Conservation (phyloP, 1,140 invertebrate genomes). For the Ceratina australensis region DNA sequence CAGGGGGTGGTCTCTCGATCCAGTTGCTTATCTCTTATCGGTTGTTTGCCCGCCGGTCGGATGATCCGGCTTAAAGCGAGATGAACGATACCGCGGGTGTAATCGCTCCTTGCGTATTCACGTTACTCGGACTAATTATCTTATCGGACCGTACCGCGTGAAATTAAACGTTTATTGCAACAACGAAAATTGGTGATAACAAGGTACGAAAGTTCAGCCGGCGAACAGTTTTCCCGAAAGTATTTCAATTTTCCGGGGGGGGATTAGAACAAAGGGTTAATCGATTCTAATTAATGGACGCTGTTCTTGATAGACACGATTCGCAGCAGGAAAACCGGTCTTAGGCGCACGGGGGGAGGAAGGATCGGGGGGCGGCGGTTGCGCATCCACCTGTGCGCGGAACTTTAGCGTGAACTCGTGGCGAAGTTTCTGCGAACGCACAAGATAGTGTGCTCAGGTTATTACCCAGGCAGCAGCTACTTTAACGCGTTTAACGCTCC, state of each 20-base stretch:
- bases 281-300: neutral
- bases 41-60: too few species aligned
- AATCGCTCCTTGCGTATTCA: too few species aligned
- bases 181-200: too few species aligned
- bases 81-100: too few species aligned
- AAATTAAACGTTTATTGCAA: too few species aligned
- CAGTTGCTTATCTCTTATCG: too few species aligned
- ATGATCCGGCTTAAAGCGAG: too few species aligned
- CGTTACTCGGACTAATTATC: too few species aligned
- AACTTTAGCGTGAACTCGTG: conserved; percentile 26
- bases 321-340: conserved; percentile 11
- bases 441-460: conserved; percentile 34
- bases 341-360: too few species aligned
- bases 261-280: neutral
- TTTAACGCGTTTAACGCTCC: conserved; percentile 50
- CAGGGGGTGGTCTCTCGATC: too few species aligned
- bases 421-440: conserved; percentile 53
- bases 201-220: too few species aligned
- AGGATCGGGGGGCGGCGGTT: neutral
- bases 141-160: too few species aligned
- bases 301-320: neutral
- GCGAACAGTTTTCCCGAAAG: neutral
- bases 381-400: conserved; percentile 14
- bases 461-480: conserved; percentile 51
- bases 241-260: conserved; percentile 6